These are phyloP conservation scores for Nothobranchius kuhntae DNA, from an alignment of 2,113 vertebrate genomes.

Conservation along the genomic window DNA sequence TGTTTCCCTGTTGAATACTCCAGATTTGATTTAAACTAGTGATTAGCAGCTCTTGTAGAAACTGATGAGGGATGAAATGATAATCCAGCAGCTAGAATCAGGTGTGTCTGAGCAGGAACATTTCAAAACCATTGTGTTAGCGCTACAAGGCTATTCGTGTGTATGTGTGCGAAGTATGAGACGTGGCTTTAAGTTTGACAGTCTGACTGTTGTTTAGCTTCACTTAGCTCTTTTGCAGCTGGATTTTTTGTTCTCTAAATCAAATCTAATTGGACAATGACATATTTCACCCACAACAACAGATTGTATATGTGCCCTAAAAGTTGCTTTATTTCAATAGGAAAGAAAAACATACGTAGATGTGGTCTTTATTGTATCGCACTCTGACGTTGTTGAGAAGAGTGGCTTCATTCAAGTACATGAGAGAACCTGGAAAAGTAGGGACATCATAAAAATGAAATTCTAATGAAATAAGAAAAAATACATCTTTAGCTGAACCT, in stretches of 20 bases:
- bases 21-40: too few species aligned
- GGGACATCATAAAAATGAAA: not conserved
- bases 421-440: constrained; percentile 88
- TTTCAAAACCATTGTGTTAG: too few species aligned
- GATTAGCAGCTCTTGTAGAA: too few species aligned
- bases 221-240: constrained; percentile 50
- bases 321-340: not conserved
- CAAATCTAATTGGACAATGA: constrained; percentile 18
- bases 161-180: too few species aligned
- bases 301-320: not conserved
- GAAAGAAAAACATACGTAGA: constrained; percentile 87
- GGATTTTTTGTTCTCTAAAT: constrained; percentile 18
- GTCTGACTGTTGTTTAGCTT: constrained; percentile 19
- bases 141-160: too few species aligned
- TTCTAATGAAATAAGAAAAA: not conserved
- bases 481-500: not conserved
- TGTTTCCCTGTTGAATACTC: too few species aligned
- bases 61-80: too few species aligned
- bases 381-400: constrained; percentile 97
- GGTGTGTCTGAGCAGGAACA: too few species aligned
- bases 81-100: too few species aligned
- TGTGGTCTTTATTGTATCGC: constrained; percentile 96
- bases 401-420: constrained; percentile 99
- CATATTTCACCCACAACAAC: not conserved
- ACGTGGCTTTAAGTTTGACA: constrained; percentile 22